phyloP scores from a whole-genome alignment of 2,113 vertebrate species.

The Cyprinodon tularosa region DNA sequence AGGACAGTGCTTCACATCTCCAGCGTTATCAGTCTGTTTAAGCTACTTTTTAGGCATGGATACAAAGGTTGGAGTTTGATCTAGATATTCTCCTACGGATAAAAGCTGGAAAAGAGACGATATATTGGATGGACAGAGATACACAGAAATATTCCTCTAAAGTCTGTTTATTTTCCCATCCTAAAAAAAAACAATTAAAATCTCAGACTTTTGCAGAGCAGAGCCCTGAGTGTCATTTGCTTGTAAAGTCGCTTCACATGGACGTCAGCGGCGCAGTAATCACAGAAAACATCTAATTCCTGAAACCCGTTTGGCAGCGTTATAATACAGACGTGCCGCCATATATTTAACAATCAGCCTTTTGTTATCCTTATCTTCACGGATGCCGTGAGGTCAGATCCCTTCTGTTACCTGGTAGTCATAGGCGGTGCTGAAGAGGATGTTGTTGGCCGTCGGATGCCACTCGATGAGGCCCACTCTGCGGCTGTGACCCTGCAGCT shows the following conservation, averaged over 20 bases:
- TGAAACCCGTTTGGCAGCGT: background rate
- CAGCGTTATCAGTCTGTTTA: too few species aligned
- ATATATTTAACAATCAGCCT: background rate
- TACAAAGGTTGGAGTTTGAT: background rate
- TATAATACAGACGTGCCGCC: background rate
- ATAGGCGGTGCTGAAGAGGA: constrained; percentile 90
- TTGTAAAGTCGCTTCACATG: background rate
- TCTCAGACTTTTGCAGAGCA: background rate
- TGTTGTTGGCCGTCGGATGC: constrained; percentile 89
- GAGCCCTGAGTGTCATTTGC: background rate
- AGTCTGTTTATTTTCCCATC: background rate
- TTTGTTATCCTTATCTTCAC: background rate
- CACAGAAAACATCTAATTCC: background rate
- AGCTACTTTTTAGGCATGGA: background rate
- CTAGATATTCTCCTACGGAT: background rate
- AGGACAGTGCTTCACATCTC: background rate
- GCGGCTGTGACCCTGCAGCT: constrained; percentile 86
- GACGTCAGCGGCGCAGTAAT: background rate
- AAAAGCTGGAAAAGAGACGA: too few species aligned
- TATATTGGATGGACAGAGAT: background rate
- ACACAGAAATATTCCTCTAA: background rate
- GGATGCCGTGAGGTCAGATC: background rate
- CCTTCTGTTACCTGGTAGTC: constrained; percentile 88
- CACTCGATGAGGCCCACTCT: constrained; percentile 92
- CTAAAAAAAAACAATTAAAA: background rate